These are phyloP conservation scores for Drosophila lowei DNA, from an alignment of 1,140 invertebrate genomes.

Conservation along the genomic window DNA sequence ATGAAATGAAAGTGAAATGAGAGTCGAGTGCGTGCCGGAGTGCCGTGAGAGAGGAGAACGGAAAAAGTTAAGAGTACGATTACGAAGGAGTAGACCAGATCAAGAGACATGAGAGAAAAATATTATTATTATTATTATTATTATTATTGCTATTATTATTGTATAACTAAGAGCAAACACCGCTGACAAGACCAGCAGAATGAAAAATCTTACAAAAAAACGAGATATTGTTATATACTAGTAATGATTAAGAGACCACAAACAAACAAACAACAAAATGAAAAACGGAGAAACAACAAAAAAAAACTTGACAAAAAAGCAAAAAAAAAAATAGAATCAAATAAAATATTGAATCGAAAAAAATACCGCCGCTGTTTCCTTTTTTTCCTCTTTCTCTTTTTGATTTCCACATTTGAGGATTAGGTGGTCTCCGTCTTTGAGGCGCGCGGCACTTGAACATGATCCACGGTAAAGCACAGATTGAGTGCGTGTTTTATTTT, in stretches of 20 bases:
- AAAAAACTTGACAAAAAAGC: slow-evolving; percentile 72
- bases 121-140: slow-evolving; percentile 74
- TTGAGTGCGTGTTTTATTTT: not conserved
- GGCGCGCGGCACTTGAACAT: slow-evolving; percentile 20
- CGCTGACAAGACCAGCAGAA: slow-evolving; percentile 82
- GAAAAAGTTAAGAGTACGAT: slow-evolving; percentile 26
- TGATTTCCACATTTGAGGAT: slow-evolving; percentile 5
- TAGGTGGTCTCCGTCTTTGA: not conserved
- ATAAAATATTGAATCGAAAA: slow-evolving; percentile 82
- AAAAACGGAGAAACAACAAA: slow-evolving; percentile 69
- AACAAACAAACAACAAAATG: slow-evolving; percentile 66
- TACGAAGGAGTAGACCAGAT: slow-evolving; percentile 66
- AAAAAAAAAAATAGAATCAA: slow-evolving; percentile 80
- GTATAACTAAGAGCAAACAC: slow-evolving; percentile 78
- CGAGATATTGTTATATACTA: slow-evolving; percentile 83
- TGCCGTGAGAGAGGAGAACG: slow-evolving; percentile 45
- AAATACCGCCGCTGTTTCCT: slow-evolving; percentile 20
- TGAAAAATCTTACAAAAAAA: slow-evolving; percentile 81
- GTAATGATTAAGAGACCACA: slow-evolving; percentile 76
- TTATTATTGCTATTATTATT: slow-evolving; percentile 67
- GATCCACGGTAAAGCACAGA: slow-evolving; percentile 14
- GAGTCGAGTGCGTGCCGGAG: slow-evolving; percentile 3
- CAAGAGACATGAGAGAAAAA: slow-evolving; percentile 77
- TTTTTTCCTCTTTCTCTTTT: not conserved
- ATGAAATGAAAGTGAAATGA: slow-evolving; percentile 9